Evolutionary conservation across 2,797 vertebrate genomes (phyloP).

Genomic region (Diplodus puntazzo): DNA sequence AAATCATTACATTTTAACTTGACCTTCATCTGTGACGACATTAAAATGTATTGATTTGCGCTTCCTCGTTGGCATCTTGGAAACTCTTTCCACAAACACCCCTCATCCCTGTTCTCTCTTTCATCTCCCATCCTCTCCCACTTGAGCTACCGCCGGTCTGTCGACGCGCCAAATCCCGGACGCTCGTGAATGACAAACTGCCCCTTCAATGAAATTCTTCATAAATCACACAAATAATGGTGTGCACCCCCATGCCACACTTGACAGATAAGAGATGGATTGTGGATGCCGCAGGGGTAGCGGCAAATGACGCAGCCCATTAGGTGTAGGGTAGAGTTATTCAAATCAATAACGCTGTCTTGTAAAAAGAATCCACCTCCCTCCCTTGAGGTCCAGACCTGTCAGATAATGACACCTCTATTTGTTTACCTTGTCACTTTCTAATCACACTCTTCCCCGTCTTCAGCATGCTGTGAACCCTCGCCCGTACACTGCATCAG

Average conservation of each 20-base stretch:
- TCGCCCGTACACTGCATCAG: conserved; percentile 1
- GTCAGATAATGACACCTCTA: conserved; percentile 70
- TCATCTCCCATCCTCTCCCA: conserved; percentile 33
- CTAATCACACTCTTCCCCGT: conserved; percentile 21
- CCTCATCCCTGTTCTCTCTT: conserved; percentile 42
- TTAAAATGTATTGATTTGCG: conserved; percentile 81
- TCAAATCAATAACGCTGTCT: conserved; percentile 81
- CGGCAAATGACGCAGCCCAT: conserved; percentile 82
- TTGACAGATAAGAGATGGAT: conserved; percentile 89
- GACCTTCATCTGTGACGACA: conserved; percentile 73
- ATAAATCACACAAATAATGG: conserved; percentile 89
- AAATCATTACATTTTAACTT: conserved; percentile 86
- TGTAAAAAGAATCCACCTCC: conserved; percentile 55
- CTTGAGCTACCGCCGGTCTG: conserved; percentile 20
- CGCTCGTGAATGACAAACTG: conserved; percentile 84
- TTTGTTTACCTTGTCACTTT: conserved; percentile 72
- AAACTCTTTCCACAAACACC: conserved; percentile 16
- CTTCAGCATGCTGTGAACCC: conserved; percentile 7
- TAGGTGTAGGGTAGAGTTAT: conserved; percentile 77
- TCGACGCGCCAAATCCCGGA: conserved; percentile 58
- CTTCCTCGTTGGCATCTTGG: background rate
- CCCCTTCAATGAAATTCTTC: conserved; percentile 83
- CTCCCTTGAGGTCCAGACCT: conserved; percentile 60
- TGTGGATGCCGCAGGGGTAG: conserved; percentile 77
- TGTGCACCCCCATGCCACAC: conserved; percentile 56